A percentile compares a stretch with the other conserved stretches of the same genome.
Conservation (phyloP, 2,888 invertebrate genomes). For the Poecilus cupreus region DNA sequence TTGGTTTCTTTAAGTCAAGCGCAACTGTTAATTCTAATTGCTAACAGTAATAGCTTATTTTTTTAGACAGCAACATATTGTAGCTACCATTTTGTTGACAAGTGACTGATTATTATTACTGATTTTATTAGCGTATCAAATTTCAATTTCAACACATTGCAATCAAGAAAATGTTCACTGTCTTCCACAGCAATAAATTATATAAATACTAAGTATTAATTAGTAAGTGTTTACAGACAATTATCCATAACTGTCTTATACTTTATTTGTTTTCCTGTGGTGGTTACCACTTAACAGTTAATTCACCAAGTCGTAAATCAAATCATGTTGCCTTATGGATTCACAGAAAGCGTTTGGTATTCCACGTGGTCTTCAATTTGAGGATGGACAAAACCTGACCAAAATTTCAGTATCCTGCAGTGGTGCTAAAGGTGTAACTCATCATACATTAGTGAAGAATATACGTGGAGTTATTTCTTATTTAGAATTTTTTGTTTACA, state of each 20-base stretch:
- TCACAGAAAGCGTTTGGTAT: constrained; percentile 28
- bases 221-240: too few relatives aligned
- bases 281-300: background rate
- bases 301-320: constrained; percentile 41
- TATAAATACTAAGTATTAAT: too few relatives aligned
- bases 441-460: constrained; percentile 47
- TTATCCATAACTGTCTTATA: background rate
- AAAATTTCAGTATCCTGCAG: constrained; percentile 34
- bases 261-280: background rate
- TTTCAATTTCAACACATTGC: too few relatives aligned
- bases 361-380: background rate
- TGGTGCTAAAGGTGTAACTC: constrained; percentile 49
- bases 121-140: too few relatives aligned
- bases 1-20: too few relatives aligned
- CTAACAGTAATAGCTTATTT: too few relatives aligned
- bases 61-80: too few relatives aligned
- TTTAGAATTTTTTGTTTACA: constrained; percentile 63
- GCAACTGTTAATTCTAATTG: too few relatives aligned
- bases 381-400: constrained; percentile 46
- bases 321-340: background rate
- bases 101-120: too few relatives aligned
- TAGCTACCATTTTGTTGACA: too few relatives aligned
- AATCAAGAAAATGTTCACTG: too few relatives aligned
- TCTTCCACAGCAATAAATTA: too few relatives aligned
- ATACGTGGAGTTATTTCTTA: constrained; percentile 31